Evolutionary conservation across 2,113 vertebrate species (phyloP).

Genomic region (Petaurus breviceps): DNA sequence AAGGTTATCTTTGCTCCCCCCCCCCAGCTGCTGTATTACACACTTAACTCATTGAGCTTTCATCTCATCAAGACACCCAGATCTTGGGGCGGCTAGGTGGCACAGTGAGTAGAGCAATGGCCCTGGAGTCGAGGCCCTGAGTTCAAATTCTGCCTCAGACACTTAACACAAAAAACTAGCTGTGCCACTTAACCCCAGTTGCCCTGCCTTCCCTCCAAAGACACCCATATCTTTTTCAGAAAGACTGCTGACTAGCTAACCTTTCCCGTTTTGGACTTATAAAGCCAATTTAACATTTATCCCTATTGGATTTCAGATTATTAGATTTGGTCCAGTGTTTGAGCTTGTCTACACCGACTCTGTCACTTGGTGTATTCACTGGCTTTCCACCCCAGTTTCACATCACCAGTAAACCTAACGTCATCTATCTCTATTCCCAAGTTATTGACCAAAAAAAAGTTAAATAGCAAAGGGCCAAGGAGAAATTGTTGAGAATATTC

Average conservation of each 20-base stretch:
- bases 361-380: not conserved
- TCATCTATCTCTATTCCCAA: not conserved
- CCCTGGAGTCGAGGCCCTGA: no score
- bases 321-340: not conserved
- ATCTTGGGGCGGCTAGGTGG: not conserved
- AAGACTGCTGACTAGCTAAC: not conserved
- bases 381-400: not conserved
- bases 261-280: not conserved
- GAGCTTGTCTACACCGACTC: not conserved
- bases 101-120: no score
- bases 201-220: not conserved
- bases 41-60: not conserved
- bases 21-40: not conserved
- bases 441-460: not conserved
- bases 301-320: not conserved
- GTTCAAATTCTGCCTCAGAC: no score
- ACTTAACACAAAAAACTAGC: no score
- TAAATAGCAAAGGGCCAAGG: not conserved
- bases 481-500: not conserved
- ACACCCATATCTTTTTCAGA: not conserved
- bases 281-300: not conserved
- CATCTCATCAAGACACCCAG: not conserved
- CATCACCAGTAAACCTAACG: not conserved
- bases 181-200: no score
- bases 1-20: not conserved